These are phyloP conservation scores for Nezara viridula DNA, from an alignment of 2,888 invertebrate genomes.

Conservation along the genomic window DNA sequence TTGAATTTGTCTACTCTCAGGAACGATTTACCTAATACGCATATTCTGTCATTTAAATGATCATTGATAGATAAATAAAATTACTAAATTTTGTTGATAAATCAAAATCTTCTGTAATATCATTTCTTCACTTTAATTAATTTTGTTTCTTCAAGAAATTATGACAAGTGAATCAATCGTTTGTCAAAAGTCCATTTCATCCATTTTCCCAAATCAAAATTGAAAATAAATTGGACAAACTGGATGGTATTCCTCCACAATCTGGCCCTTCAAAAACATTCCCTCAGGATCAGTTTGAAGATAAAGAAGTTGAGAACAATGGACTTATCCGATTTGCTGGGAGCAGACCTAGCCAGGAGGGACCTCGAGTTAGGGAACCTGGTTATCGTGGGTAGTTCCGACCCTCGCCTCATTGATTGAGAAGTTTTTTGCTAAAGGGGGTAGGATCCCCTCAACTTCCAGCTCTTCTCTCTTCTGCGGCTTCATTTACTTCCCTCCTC, in stretches of 20 bases:
- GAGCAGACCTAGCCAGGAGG: neutral
- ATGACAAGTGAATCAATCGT: too few species aligned
- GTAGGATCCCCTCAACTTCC: neutral
- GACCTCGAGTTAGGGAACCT: neutral
- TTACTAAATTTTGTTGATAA: too few species aligned
- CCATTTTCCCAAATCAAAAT: too few species aligned
- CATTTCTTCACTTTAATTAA: too few species aligned
- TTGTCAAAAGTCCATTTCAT: too few species aligned
- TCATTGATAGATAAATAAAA: too few species aligned
- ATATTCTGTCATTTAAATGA: too few species aligned
- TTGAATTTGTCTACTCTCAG: too few species aligned
- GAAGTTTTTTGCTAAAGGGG: constrained; percentile 46
- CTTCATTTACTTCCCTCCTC: constrained; percentile 26
- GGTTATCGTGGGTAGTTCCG: neutral
- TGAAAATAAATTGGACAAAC: neutral
- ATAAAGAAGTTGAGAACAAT: constrained; percentile 49
- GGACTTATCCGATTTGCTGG: constrained; percentile 12
- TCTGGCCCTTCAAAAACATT: constrained; percentile 7
- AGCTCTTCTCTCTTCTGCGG: neutral
- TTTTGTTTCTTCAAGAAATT: too few species aligned
- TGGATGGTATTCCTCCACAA: neutral
- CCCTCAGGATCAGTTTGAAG: neutral
- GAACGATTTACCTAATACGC: too few species aligned
- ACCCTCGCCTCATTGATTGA: constrained; percentile 46
- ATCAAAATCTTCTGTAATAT: too few species aligned